Conservation (phyloP, 2,797 vertebrate genomes). For the Melanotaenia parkinsoni region DNA sequence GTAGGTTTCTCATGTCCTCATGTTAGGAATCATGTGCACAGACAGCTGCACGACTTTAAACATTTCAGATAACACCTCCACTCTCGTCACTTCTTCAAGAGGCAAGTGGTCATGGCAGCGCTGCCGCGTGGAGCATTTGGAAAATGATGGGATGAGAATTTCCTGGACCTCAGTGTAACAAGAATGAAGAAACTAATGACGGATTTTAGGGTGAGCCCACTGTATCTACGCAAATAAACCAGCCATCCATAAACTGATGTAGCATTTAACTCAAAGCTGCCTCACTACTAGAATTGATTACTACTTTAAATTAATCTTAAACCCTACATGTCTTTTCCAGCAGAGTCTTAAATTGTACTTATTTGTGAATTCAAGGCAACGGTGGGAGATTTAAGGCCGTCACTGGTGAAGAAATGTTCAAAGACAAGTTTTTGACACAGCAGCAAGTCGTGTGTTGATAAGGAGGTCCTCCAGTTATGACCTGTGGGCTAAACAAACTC, state of each 20-base stretch:
- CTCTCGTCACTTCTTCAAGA: no score
- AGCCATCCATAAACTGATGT: neutral
- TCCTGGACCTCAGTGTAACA: no score
- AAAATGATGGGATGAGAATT: no score
- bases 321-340: neutral
- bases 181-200: no score
- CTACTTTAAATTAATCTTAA: neutral
- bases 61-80: no score
- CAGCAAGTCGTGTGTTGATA: constrained; percentile 25
- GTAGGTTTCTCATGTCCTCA: no score
- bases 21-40: no score
- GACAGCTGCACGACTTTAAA: no score
- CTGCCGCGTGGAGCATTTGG: no score
- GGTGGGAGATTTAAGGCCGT: constrained; percentile 22
- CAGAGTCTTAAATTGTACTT: neutral
- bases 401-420: constrained; percentile 36
- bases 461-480: constrained; percentile 47
- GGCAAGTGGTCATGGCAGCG: no score
- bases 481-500: constrained; percentile 52
- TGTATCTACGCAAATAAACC: no score
- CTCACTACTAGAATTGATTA: neutral
- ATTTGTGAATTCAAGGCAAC: constrained; percentile 7
- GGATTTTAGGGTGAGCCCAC: no score
- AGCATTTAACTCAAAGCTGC: neutral
- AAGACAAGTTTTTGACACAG: constrained; percentile 30